Base-by-base conservation (phyloP, 2,888 invertebrate genomes). In the Xylocampa areola region DNA sequence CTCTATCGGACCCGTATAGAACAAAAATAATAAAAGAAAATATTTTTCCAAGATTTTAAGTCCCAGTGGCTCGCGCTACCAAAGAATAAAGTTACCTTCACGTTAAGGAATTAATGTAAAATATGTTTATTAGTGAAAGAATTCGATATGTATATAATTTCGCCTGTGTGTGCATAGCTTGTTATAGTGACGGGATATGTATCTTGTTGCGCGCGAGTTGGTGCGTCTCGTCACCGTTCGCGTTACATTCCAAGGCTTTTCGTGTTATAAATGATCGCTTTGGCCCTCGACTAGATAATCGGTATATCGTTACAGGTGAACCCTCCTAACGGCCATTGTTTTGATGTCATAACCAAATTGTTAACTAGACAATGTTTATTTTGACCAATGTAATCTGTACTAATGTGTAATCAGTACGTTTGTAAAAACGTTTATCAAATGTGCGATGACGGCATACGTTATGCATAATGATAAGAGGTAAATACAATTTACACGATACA, bases 31-130 rank as follows among this genome's bases (percentile, higher is more conserved):
- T 71, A 55, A 68, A 70, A 71, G 49, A 36, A 70, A 54, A 79
- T 84, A 81, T 86, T 85, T 84, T 84, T 79, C 75, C 83, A 80
- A 75, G 70, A 60, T 70, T 68, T 71, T 70, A 77, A 79, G 82
- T 83, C 82, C 82, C 77, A 73, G 84, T 81, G 88, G 88, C 89
- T 89, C 88, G 90, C 85, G 88, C 92, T 91, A 94, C 93, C 93
- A 94, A 94, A 94, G 93, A 94, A 83, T 91, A 87, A 86, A 88
- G 93, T 94, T 94, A 94, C 92, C 93, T 89, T 91, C 90, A 87
- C 84, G 81, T 81, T 90, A 90, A 88, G 88, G 85, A 83, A 79
- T 75, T 90, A 86, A 85, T 91, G 88, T 92, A 89, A 84, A 84
- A 88, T 90, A 91, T 88, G 82, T 86, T 73, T 66, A 71, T 60